Percentiles rank a stretch among this genome's conserved stretches.
phyloP scores from a whole-genome alignment of 2,113 vertebrate genomes.

The Chloropsis cyanopogon region DNA sequence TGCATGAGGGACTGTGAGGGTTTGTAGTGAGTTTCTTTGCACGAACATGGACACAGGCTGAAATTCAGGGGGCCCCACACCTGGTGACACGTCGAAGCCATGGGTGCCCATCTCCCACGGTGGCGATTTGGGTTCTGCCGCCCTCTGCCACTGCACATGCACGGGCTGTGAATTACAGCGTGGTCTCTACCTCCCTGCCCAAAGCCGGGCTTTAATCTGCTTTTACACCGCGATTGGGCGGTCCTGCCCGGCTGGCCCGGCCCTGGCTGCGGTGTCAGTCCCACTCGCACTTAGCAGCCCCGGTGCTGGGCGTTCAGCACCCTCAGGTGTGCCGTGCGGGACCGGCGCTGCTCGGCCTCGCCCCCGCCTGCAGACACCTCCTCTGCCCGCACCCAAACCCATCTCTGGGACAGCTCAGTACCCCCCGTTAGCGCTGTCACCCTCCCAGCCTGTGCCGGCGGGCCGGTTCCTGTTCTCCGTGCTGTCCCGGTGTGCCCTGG shows the following conservation, averaged over 20 bases:
- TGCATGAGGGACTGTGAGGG: background rate
- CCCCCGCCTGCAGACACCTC: too few species aligned
- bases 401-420: too few species aligned
- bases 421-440: rapidly evolving
- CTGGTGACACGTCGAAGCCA: rapidly evolving
- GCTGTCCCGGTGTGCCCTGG: background rate
- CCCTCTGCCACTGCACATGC: rapidly evolving
- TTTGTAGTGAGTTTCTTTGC: background rate
- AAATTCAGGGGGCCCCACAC: background rate
- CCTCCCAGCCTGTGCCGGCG: too few species aligned
- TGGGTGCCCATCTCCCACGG: rapidly evolving
- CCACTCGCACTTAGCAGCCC: rapidly evolving
- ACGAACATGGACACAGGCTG: background rate
- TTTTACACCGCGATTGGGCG: background rate
- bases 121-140: background rate
- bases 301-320: background rate
- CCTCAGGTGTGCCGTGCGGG: rapidly evolving
- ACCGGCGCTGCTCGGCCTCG: background rate
- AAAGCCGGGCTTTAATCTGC: background rate
- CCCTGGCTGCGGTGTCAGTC: background rate
- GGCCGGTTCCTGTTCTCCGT: background rate
- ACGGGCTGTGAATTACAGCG: too few species aligned
- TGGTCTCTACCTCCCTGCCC: background rate
- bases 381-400: rapidly evolving
- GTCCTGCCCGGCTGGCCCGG: background rate